Evolutionary conservation across 1,140 invertebrate species (phyloP).

Genomic region (Apis mellifera): Amel_HAv3.1 CM009943.2:5578001-5578500

Average conservation of each 20-base stretch:
- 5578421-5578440: conserved; percentile 7
- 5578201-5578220: not conserved
- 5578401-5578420: conserved; percentile 10
- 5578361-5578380: not conserved
- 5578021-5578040: too few relatives aligned
- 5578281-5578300: conserved; percentile 39
- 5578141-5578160: not conserved
- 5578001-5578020: too few relatives aligned
- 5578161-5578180: not conserved
- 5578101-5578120: too few relatives aligned
- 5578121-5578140: too few relatives aligned
- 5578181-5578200: conserved; percentile 7
- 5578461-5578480: conserved; percentile 11
- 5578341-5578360: not conserved
- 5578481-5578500: too few relatives aligned
- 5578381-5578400: not conserved
- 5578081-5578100: too few relatives aligned
- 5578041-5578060: too few relatives aligned
- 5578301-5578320: conserved; percentile 20
- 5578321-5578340: conserved; percentile 12
- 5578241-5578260: conserved; percentile 32
- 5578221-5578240: conserved; percentile 11
- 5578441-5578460: conserved; percentile 9
- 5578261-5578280: conserved; percentile 22
- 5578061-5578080: too few relatives aligned